A percentile compares a stretch with the other conserved stretches of the same genome.
Conservation (phyloP, 2,888 invertebrate genomes). For the Rutpela maculata region DNA sequence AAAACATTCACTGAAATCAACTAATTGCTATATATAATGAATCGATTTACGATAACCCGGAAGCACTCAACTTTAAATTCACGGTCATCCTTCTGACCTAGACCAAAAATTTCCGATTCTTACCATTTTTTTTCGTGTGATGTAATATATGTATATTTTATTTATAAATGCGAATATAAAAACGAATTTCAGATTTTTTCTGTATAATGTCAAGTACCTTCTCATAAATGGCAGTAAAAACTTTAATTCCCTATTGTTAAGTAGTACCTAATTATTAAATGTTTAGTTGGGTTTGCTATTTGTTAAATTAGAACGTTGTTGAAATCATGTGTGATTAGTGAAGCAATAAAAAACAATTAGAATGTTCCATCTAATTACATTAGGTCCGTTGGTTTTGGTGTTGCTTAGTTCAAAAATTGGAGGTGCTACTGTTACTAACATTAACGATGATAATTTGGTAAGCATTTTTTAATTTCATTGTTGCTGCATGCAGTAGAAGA, state of each 20-base stretch:
- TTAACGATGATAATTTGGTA: slow-evolving; percentile 34
- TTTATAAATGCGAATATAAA: slow-evolving; percentile 1
- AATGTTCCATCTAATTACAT: not conserved
- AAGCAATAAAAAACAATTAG: no score
- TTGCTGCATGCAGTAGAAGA: no score
- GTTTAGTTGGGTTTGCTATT: no score
- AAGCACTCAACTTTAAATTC: not conserved
- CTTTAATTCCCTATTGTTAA: no score
- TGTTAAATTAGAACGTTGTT: no score
- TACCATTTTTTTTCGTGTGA: not conserved
- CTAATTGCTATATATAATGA: no score
- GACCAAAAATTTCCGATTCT: not conserved
- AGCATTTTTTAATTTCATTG: not conserved
- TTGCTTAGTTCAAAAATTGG: not conserved
- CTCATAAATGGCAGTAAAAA: not conserved
- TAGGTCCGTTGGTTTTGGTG: not conserved
- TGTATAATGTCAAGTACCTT: not conserved
- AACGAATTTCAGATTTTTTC: not conserved
- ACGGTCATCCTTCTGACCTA: not conserved
- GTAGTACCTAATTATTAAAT: no score
- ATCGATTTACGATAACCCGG: not conserved
- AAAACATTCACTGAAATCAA: no score
- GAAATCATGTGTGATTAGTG: no score
- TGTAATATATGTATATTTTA: slow-evolving; percentile 4
- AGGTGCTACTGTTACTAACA: slow-evolving; percentile 5